These are phyloP conservation scores for Collichthys lucidus DNA, from an alignment of 2,113 vertebrate species.

Conservation along the genomic window DNA sequence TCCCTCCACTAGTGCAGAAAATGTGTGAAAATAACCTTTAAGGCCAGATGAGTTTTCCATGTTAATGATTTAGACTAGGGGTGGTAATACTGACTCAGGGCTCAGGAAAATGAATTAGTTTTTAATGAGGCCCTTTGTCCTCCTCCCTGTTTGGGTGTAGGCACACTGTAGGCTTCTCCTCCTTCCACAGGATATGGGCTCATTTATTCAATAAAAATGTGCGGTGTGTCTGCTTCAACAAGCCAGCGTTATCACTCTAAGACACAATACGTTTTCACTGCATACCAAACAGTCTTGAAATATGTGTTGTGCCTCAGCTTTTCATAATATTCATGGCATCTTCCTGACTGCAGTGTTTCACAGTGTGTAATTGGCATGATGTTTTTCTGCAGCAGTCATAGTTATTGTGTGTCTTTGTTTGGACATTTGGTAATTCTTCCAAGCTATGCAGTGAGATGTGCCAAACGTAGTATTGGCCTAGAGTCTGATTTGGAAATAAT, in stretches of 20 bases:
- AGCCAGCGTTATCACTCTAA: neutral
- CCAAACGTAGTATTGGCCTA: neutral
- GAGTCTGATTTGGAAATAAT: slow-evolving; percentile 1
- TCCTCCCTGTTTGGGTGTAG: neutral
- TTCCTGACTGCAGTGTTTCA: slow-evolving; percentile 5
- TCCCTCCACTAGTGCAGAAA: neutral
- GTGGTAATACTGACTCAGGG: neutral
- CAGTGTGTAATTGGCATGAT: slow-evolving; percentile 5
- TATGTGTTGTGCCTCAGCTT: neutral
- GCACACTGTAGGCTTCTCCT: neutral
- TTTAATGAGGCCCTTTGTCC: slow-evolving; percentile 24
- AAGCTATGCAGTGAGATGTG: neutral
- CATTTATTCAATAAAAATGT: neutral
- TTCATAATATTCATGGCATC: neutral
- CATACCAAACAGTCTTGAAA: neutral
- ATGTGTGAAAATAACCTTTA: neutral
- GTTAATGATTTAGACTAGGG: slow-evolving; percentile 31
- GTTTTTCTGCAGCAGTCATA: neutral
- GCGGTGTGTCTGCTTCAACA: neutral
- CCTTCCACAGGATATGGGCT: neutral
- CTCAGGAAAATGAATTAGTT: slow-evolving; percentile 5
- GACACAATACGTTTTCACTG: neutral
- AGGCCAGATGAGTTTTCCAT: neutral
- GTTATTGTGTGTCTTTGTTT: neutral
- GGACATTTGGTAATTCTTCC: neutral